These are phyloP conservation scores for cattle (Bos taurus) DNA, from an alignment of 2,113 vertebrate genomes.

Conservation along the genomic window DNA sequence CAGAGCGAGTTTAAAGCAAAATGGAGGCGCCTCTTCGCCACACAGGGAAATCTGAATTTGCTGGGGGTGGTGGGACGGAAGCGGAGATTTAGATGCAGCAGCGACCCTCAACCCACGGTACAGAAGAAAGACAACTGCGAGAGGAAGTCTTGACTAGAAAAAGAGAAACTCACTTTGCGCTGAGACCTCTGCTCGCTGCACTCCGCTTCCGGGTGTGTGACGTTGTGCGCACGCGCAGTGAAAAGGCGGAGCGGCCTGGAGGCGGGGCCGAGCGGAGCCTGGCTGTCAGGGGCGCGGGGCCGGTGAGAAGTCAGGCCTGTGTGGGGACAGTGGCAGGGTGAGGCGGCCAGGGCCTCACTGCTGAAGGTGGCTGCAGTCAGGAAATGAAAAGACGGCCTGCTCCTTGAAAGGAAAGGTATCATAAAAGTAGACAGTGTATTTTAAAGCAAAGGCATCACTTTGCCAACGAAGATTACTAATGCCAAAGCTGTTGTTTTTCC, in stretches of 20 bases:
- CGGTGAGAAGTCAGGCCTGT: not conserved
- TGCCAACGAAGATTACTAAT: not conserved
- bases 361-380: not conserved
- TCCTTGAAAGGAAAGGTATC: not conserved
- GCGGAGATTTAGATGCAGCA: not conserved
- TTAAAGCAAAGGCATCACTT: not conserved
- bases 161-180: not conserved
- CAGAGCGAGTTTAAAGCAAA: not conserved
- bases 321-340: not conserved
- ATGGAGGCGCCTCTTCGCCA: not conserved
- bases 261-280: not conserved
- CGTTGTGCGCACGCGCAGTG: not conserved
- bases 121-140: not conserved
- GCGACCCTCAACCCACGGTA: not conserved
- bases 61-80: not conserved
- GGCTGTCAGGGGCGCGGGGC: accelerated
- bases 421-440: not conserved
- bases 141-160: not conserved
- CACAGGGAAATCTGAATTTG: not conserved
- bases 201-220: not conserved
- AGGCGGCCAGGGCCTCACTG: not conserved
- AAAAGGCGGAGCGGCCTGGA: not conserved
- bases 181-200: not conserved
- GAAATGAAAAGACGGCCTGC: not conserved
- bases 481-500: not conserved